Base-by-base conservation (phyloP, 2,888 invertebrate species). In the Synanthedon vespiformis region DNA sequence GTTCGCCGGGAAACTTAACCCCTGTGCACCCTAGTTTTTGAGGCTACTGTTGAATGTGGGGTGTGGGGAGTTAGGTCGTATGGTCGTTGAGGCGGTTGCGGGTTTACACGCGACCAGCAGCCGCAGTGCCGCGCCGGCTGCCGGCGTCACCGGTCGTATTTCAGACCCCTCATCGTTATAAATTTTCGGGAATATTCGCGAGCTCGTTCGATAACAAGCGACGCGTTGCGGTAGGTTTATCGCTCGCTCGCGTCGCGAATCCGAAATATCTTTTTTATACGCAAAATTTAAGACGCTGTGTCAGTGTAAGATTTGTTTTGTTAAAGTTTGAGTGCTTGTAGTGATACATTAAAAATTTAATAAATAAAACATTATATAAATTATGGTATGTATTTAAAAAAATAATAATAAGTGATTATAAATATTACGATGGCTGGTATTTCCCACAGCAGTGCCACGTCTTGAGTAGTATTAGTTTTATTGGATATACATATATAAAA, bases 81-180 rank as follows among this genome's bases (percentile, higher is more conserved):
- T 68, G 65, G 73, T 63, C 67, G 68, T 65, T 63, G 69, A 62
- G 61, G 59, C 48, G 57, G 62, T 68, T 58, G 64, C 64, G 69
- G 63, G 68, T 72, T 68, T 66, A 67, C 83, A 80, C 80, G 82
- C 80, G 79, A 81, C 71, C 70, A 74, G 74, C 71, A 69, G 68
- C 80, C 84, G 83, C 85, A 83, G 82, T 82, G 82, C 77, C 79
- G 79, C 76, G 84, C 78, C 81, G 82, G 67, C 69, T 70, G 79
- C 77, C 81, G 82, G 78, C 77, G 60, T 58, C 59, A 62, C 55
- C 67, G 72, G 74, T 58, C 78, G 85, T 68, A 71, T 72, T 50
- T 57, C 34, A 10, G 34, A 34, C 34, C 2, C 22, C 10, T 54
- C 57, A 12, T 40, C 41, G 16, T 41, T 12, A 16, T 13, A 40